These are phyloP conservation scores for Sphaerodactylus townsendi DNA, from an alignment of 2,113 vertebrate species.

Conservation along the genomic window DNA sequence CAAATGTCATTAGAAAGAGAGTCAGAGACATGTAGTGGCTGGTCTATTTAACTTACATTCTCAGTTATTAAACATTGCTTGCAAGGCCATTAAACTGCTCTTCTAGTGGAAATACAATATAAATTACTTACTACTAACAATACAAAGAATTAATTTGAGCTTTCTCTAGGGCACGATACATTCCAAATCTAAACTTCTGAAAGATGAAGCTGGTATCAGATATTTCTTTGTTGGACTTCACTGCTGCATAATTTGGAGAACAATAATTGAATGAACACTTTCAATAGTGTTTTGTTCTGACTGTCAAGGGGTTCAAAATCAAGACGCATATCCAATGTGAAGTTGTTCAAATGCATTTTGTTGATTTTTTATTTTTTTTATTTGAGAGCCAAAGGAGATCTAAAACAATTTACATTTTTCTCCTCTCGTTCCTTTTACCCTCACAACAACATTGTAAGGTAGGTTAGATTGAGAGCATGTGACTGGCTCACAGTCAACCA, in stretches of 20 bases:
- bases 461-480: no score
- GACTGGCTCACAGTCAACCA: no score
- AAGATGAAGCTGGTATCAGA: slow-evolving; percentile 28
- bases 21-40: slow-evolving; percentile 51
- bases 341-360: background rate
- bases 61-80: slow-evolving; percentile 64
- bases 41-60: slow-evolving; percentile 58
- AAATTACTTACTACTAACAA: slow-evolving; percentile 39
- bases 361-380: background rate
- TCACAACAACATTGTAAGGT: no score
- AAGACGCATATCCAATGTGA: accelerated
- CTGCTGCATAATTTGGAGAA: slow-evolving; percentile 2
- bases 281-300: slow-evolving; percentile 24
- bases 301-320: slow-evolving; percentile 1
- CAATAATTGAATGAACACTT: background rate
- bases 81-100: slow-evolving; percentile 52
- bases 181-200: slow-evolving; percentile 2
- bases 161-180: slow-evolving; percentile 33
- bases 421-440: no score
- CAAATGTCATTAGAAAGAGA: slow-evolving; percentile 36
- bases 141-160: slow-evolving; percentile 26
- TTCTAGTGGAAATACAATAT: slow-evolving; percentile 49
- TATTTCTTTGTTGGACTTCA: slow-evolving; percentile 20
- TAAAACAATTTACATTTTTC: no score
- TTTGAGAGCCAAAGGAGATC: no score